Evolutionary conservation across 2,113 vertebrate genomes (phyloP), one percentile per base, ranked within the genome.

Genomic region (Pseudopipra pipra): DNA sequence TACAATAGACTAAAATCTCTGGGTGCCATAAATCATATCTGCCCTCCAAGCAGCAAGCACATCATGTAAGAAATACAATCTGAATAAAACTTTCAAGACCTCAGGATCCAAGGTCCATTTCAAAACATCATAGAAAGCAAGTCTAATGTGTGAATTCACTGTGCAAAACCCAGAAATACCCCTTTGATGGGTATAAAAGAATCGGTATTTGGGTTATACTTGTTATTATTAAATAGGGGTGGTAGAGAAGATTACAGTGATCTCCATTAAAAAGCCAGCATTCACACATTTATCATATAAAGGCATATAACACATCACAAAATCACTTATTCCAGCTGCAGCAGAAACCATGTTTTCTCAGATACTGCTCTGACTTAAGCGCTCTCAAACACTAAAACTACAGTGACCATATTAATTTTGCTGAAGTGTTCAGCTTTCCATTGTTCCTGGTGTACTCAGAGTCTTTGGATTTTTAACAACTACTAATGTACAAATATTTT

Each of bases 21-120:
- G 12, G 22, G 44, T 76, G 65, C 58, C 66, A 92, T 95, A 94
- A 96, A 89, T 93, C 79, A 71, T 28, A 43, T 28, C 85, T 80
- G 65, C 74, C 70, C 80, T 92, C 73, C 55, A 62, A 71, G 51
- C 33, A 79, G 55, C 56, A 87, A 93, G 82, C 28, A 70, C 23
- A 35, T 47, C 35, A 90, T 28, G 25, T 24, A 79, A 75, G 59
- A 86, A 97, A 93, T 56, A 58, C n/a, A 77, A 12, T 46, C 73
- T 39, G 65, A 84, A 72, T 89, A 89, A 95, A 88, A 91, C 56
- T 92, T 87, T 52, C 39, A 74, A 35, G 66, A 90, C 9, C 33
- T 87, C n/a, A 62, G 18, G 73, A 94, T 84, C 47, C 65, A 78
- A 75, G 30, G 14, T 52, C 66, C 14, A 3, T 46, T 86, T 76